Percentiles rank a stretch among this genome's conserved stretches.
These are phyloP conservation scores for Osmerus eperlanus DNA, from an alignment of 2,113 vertebrate species.

Conservation along the genomic window DNA sequence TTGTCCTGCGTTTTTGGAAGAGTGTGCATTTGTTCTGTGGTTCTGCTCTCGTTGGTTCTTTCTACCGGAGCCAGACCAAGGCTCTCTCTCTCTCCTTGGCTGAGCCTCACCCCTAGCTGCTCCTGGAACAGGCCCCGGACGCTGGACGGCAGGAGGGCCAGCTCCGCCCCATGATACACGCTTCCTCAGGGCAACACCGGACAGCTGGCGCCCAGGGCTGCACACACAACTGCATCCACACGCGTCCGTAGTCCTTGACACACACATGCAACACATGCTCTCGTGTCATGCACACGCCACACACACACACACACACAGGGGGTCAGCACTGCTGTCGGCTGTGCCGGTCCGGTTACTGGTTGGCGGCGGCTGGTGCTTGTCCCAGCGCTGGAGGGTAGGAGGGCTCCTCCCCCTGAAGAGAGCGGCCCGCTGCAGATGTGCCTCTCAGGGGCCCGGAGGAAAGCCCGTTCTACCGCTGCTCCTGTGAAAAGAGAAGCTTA, in stretches of 20 bases:
- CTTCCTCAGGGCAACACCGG: slow-evolving; percentile 55
- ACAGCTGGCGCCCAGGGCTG: slow-evolving; percentile 52
- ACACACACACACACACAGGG: slow-evolving; percentile 17
- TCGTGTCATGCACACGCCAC: slow-evolving; percentile 4
- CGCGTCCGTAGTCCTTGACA: not conserved
- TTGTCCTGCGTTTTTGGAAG: not conserved
- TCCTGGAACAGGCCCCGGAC: slow-evolving; percentile 57
- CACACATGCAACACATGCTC: slow-evolving; percentile 3
- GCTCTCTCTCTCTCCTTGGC: slow-evolving; percentile 22
- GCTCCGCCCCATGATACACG: slow-evolving; percentile 63
- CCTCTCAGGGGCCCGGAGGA: slow-evolving; percentile 49
- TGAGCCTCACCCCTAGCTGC: slow-evolving; percentile 38
- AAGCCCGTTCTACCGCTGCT: slow-evolving; percentile 63
- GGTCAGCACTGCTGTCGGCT: not conserved
- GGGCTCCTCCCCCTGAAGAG: slow-evolving; percentile 33
- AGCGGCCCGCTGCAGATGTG: slow-evolving; percentile 53
- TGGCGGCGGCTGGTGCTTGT: slow-evolving; percentile 21
- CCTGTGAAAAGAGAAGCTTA: slow-evolving; percentile 64
- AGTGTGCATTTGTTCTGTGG: not conserved
- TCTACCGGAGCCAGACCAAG: too few species aligned
- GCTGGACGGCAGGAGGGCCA: slow-evolving; percentile 53
- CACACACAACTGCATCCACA: slow-evolving; percentile 20
- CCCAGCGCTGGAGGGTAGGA: slow-evolving; percentile 25
- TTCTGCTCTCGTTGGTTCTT: too few species aligned
- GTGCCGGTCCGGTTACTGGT: slow-evolving; percentile 32